Percentiles rank a stretch among this genome's conserved stretches.
These are phyloP conservation scores for Diacarnus erythraeanus DNA, from an alignment of 37 sponge, comb jelly and placozoan species.

Conservation along the genomic window DNA sequence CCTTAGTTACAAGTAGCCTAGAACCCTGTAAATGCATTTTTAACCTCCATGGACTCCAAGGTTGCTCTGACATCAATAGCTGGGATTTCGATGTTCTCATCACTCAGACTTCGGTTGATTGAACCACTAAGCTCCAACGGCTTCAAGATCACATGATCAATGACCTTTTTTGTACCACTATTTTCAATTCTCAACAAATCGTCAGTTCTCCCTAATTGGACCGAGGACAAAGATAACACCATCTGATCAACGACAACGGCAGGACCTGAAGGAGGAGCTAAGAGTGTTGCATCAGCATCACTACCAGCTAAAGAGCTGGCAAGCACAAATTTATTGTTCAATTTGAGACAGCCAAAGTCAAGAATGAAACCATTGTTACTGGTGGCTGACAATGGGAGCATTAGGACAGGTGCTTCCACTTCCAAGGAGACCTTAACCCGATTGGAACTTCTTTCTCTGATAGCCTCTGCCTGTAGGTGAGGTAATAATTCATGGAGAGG, in stretches of 20 bases:
- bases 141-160: conserved; percentile 29
- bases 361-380: conserved; percentile 19
- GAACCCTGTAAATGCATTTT: no score
- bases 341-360: conserved; percentile 35
- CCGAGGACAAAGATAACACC: conserved; percentile 21
- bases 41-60: conserved; percentile 14
- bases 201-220: conserved; percentile 37
- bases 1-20: no score
- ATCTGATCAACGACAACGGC: conserved; percentile 49
- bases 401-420: conserved; percentile 35
- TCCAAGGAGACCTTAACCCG: conserved; percentile 29
- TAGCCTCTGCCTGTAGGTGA: conserved; percentile 30
- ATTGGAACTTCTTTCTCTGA: conserved; percentile 40
- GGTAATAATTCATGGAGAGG: background rate
- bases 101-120: conserved; percentile 43
- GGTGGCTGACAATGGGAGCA: conserved; percentile 41
- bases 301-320: background rate
- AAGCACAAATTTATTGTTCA: conserved; percentile 40
- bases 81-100: conserved; percentile 33
- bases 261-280: conserved; percentile 5
- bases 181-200: background rate
- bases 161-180: background rate
- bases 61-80: conserved; percentile 26
- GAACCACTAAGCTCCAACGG: conserved; percentile 41
- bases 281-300: background rate